These are phyloP conservation scores for Cacoxenus indagator DNA, from an alignment of 2,888 invertebrate species.

Conservation along the genomic window DNA sequence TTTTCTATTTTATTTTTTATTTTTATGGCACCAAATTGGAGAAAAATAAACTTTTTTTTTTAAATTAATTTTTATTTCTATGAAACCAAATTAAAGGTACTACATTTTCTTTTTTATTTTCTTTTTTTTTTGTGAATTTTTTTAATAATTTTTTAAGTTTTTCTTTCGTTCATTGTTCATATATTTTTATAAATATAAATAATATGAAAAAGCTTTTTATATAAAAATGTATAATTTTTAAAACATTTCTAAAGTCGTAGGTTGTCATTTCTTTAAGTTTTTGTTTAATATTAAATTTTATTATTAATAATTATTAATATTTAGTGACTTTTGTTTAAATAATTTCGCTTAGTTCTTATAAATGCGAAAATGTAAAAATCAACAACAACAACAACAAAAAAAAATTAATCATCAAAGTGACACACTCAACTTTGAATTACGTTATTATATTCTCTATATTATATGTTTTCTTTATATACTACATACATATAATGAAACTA, in stretches of 20 bases:
- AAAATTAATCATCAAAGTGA: constrained; percentile 29
- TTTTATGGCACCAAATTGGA: too few species aligned
- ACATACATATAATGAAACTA: constrained; percentile 27
- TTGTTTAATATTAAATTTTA: constrained; percentile 40
- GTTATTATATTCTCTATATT: constrained; percentile 30
- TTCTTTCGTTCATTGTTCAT: constrained; percentile 5
- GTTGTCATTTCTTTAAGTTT: constrained; percentile 53
- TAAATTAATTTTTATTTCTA: too few species aligned
- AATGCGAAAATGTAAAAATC: too few species aligned
- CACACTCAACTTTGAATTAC: constrained; percentile 2
- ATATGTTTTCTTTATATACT: constrained; percentile 17
- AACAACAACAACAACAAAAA: constrained; percentile 38
- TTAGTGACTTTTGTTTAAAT: constrained; percentile 13
- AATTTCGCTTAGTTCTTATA: too few species aligned
- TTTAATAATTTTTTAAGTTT: constrained; percentile 53
- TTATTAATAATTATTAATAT: constrained; percentile 20
- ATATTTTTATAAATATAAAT: constrained; percentile 30
- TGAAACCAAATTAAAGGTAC: too few species aligned
- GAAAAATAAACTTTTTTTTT: too few species aligned
- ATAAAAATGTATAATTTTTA: constrained; percentile 5
- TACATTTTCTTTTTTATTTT: constrained; percentile 43
- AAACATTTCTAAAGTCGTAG: constrained; percentile 35
- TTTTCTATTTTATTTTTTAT: too few species aligned
- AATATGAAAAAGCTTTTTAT: constrained; percentile 21
- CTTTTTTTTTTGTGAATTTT: constrained; percentile 51